Evolutionary conservation across 2,113 vertebrate species (phyloP).

Genomic region (Chrysemys picta): DNA sequence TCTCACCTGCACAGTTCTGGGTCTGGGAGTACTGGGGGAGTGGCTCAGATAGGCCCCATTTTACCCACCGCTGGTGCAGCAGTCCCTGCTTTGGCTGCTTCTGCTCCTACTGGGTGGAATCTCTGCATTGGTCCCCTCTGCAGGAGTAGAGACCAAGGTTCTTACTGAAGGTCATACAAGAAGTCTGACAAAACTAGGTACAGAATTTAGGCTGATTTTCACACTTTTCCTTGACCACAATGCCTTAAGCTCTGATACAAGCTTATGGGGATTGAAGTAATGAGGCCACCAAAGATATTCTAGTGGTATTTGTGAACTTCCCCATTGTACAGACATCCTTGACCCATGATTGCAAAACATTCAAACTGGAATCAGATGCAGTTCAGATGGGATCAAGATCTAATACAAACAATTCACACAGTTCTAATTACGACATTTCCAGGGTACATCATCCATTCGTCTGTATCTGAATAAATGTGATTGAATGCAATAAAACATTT

Average conservation of each 20-base stretch:
- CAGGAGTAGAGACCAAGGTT: not conserved
- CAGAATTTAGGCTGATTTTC: not conserved
- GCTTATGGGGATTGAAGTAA: not conserved
- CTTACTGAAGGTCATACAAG: not conserved
- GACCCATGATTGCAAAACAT: not conserved
- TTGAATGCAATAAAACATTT: not conserved
- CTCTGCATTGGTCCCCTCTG: not conserved
- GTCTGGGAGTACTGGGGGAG: not conserved
- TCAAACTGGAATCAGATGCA: not conserved
- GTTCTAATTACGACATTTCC: not conserved
- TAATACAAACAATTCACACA: not conserved
- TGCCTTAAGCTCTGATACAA: not conserved
- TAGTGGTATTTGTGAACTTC: constrained; percentile 16
- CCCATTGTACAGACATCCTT: not conserved
- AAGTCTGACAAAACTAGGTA: not conserved
- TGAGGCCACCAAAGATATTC: not conserved
- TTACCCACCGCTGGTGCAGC: not conserved
- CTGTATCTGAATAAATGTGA: not conserved
- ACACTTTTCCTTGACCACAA: not conserved
- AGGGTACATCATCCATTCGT: not conserved
- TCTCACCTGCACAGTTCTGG: not conserved
- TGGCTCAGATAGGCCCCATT: not conserved
- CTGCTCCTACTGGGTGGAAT: not conserved
- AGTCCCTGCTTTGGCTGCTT: not conserved
- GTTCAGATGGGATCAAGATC: not conserved